phyloP scores from a whole-genome alignment of 2,113 vertebrate species.

The Petrocephalus microphthalmus region DNA sequence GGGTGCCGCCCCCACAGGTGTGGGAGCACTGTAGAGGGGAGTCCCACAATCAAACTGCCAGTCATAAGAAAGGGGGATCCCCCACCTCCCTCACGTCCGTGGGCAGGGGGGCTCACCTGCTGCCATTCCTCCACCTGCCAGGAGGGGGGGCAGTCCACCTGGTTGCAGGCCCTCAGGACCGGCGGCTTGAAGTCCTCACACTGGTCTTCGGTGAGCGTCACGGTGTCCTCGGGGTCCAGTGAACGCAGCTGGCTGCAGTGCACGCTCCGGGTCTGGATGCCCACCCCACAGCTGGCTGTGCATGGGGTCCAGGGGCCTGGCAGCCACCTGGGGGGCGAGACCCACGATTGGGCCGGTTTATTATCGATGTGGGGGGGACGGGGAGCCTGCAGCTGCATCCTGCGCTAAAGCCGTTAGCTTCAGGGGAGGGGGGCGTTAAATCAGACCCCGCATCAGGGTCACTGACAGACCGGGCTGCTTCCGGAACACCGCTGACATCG shows the following conservation, averaged over 20 bases:
- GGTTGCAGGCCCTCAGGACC: conserved; percentile 76
- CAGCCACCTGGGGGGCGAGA: conserved; percentile 65
- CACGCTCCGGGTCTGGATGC: conserved; percentile 76
- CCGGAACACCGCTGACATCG: not conserved
- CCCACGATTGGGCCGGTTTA: not conserved
- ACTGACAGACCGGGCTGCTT: not conserved
- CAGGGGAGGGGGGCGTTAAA: conserved; percentile 19
- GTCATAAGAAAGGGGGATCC: not conserved
- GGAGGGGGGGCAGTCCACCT: conserved; percentile 73
- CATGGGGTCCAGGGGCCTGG: conserved; percentile 70
- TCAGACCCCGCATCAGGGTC: conserved; percentile 12
- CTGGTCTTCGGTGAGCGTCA: conserved; percentile 44
- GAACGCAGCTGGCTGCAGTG: conserved; percentile 59
- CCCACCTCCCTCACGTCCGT: not conserved
- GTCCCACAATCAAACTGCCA: not conserved
- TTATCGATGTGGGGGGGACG: not conserved
- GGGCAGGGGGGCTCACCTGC: conserved; percentile 75
- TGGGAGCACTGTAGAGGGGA: conserved; percentile 67
- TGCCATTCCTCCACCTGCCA: conserved; percentile 84
- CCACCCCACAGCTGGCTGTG: conserved; percentile 78
- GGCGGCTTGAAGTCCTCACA: conserved; percentile 68
- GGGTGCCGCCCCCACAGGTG: conserved; percentile 74
- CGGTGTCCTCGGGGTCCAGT: conserved; percentile 41
- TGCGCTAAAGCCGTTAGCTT: conserved; percentile 23
- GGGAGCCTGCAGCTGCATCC: conserved; percentile 29